Percentiles rank a stretch among this genome's conserved stretches.
phyloP scores from a whole-genome alignment of 1,140 invertebrate species.

The Drusus annulatus region DNA sequence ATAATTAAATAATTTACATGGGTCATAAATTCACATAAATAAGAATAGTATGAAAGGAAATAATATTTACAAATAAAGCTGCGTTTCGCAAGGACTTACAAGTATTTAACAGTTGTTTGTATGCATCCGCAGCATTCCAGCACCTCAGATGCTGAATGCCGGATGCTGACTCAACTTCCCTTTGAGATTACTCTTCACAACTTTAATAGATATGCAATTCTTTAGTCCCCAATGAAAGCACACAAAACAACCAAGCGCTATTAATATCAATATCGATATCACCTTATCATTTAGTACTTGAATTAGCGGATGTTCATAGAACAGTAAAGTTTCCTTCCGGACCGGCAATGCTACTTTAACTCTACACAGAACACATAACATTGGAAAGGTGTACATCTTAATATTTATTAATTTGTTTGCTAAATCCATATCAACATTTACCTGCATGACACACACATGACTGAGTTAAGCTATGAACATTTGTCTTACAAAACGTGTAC shows the following conservation, averaged over 20 bases:
- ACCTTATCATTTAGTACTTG: conserved; percentile 25
- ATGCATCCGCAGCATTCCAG: neutral
- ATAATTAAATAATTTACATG: conserved; percentile 41
- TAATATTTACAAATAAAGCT: conserved; percentile 50
- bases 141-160: neutral
- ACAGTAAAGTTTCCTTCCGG: conserved; percentile 5
- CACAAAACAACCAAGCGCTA: conserved; percentile 38
- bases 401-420: conserved; percentile 40
- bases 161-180: neutral
- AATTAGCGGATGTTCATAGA: conserved; percentile 16
- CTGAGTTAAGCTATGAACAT: conserved; percentile 18
- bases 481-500: conserved; percentile 13
- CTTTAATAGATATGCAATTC: conserved; percentile 46
- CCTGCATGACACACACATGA: conserved; percentile 48
- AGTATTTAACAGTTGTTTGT: conserved; percentile 26
- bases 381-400: conserved; percentile 51
- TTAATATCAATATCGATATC: conserved; percentile 33
- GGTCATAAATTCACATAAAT: conserved; percentile 38
- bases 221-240: conserved; percentile 37
- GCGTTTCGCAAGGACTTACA: conserved; percentile 47
- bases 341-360: conserved; percentile 35
- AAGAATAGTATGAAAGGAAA: conserved; percentile 34
- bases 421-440: conserved; percentile 43
- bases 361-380: conserved; percentile 46
- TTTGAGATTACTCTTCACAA: conserved; percentile 48